Base-by-base conservation (phyloP, 2,113 vertebrate genomes). In the Tachycineta bicolor region DNA sequence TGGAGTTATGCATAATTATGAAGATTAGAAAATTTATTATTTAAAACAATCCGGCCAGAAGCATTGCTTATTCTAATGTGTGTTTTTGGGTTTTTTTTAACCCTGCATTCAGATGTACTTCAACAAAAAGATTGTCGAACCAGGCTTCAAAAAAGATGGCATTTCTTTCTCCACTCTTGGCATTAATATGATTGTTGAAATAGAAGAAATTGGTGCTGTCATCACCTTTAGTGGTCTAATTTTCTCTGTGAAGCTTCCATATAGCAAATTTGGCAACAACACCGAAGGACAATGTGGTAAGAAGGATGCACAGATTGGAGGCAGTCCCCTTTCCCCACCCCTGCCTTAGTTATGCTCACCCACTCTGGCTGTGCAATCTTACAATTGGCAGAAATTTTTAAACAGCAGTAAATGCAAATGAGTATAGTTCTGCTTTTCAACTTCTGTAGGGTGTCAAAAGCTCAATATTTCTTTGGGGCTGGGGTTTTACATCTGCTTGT, bases 221-320 rank as follows among this genome's bases (percentile, higher is more conserved):
- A 97, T 99, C 78, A 95, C 97, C 85, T 99, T 98, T 80, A 98
- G 92, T 2, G 97, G 98, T 28, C 56, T 98, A 43, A 97, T 98
- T 52, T 98, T 99, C 96, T 98, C 93, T 0, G 96, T 99, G 44
- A 96, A 98, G 46, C 93, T 99, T 59, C 98, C 99, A n/a, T 97
- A 95, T 85, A 97, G 97, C 70, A 97, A 98, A 60, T 99, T 99
- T 55, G 89, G 86, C 37, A 97, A 98, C 87, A 99, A 99, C 86
- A 99, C 99, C 0, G 99, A 99, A 97, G 99, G 99, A 85, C 99
- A 99, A 73, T 99, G 99, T 29, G 99, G 99, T 99, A 97, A 98
- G 99, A 89, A 23, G 59, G 29, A 93, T n/a, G 14, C 6, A 37
- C 20, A 83, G 58, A 25, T 87, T 37, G 11, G 43, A 83, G 34